These are phyloP conservation scores for Eurypyga helias DNA, from an alignment of 2,113 vertebrate species.

Conservation along the genomic window DNA sequence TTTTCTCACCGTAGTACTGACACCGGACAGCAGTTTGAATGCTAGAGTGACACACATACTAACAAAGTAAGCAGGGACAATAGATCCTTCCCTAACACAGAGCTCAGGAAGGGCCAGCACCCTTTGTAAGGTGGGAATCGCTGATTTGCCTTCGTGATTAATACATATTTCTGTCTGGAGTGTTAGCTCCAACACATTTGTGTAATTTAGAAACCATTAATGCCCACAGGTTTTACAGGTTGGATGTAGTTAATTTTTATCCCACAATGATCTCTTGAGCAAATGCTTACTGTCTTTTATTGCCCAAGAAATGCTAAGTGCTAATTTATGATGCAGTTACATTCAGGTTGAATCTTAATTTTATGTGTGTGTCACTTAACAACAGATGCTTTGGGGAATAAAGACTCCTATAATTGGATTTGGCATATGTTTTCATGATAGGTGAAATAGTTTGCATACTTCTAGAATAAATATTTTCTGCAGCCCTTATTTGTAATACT, in stretches of 20 bases:
- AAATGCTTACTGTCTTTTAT: not conserved
- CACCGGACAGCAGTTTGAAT: not conserved
- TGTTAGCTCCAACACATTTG: not conserved
- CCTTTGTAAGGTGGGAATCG: not conserved
- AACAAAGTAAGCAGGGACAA: not conserved
- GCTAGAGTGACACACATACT: not conserved
- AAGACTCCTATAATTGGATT: constrained; percentile 18
- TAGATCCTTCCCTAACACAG: not conserved
- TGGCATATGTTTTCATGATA: constrained; percentile 40
- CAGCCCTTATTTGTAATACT: constrained; percentile 16
- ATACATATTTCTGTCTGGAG: not conserved
- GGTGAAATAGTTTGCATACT: constrained; percentile 48
- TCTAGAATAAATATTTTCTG: constrained; percentile 61
- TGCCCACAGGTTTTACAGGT: not conserved
- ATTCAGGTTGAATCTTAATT: constrained; percentile 5
- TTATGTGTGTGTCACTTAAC: not conserved
- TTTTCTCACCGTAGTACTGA: not conserved
- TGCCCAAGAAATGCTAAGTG: not conserved
- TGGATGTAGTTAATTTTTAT: not conserved
- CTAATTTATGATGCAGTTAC: not conserved
- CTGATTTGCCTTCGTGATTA: not conserved
- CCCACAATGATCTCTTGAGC: not conserved
- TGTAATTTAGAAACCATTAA: not conserved
- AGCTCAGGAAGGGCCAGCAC: not conserved
- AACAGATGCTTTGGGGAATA: constrained; percentile 9